phyloP scores from a whole-genome alignment of 2,797 vertebrate genomes.

The Heteromormyrus szaboi region DNA sequence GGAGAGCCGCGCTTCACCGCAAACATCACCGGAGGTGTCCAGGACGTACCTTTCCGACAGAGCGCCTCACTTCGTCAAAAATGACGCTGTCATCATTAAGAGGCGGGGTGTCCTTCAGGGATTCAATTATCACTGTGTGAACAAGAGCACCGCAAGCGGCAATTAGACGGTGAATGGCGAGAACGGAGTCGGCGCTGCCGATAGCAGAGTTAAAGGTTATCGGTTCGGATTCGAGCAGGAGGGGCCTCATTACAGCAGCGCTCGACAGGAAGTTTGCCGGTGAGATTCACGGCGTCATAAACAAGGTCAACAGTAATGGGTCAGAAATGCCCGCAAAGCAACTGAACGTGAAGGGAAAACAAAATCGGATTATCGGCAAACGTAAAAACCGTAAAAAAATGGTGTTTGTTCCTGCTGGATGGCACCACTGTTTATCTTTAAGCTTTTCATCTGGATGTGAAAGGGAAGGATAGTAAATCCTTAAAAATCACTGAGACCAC shows the following conservation, averaged over 20 bases:
- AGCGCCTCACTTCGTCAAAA: conserved; percentile 72
- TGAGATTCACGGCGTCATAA: background rate
- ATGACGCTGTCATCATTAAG: conserved; percentile 85
- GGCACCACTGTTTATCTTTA: background rate
- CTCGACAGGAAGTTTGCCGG: background rate
- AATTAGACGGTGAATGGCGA: background rate
- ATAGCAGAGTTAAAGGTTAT: background rate
- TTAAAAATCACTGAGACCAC: background rate
- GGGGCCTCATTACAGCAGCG: background rate
- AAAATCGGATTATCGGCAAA: background rate
- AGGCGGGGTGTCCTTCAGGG: conserved; percentile 70
- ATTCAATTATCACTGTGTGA: conserved; percentile 81
- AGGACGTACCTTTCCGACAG: conserved; percentile 73
- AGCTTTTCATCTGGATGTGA: background rate
- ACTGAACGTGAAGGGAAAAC: background rate
- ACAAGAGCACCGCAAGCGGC: background rate
- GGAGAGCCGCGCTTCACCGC: background rate
- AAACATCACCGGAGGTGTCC: background rate
- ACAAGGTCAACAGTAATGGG: background rate
- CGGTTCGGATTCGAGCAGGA: background rate
- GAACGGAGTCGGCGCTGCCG: rapidly evolving
- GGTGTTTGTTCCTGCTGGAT: background rate
- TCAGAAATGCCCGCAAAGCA: background rate
- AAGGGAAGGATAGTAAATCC: background rate
- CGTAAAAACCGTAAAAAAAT: background rate